These are phyloP conservation scores for Apamea monoglypha DNA, from an alignment of 2,888 invertebrate species.

Conservation along the genomic window DNA sequence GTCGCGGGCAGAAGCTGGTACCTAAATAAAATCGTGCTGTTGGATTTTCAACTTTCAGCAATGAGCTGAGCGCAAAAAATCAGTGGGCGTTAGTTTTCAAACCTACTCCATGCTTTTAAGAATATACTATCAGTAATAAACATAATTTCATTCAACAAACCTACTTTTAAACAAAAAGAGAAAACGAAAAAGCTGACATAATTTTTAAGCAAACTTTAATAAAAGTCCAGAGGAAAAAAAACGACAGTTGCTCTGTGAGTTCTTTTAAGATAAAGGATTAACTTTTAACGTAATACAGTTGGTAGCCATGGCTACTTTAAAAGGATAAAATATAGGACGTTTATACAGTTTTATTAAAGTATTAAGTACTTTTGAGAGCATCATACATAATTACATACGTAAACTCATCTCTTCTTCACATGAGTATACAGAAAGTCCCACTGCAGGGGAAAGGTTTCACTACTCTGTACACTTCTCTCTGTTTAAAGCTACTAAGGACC, in stretches of 20 bases:
- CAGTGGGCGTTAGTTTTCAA: not conserved
- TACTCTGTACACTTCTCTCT: no score
- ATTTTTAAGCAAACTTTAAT: conserved; percentile 25
- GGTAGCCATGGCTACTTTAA: not conserved
- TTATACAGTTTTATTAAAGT: not conserved
- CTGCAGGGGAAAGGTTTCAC: no score
- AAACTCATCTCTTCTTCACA: no score
- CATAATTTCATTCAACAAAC: not conserved
- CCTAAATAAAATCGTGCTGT: no score
- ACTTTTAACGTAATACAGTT: conserved; percentile 30
- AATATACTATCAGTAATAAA: not conserved
- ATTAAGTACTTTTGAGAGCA: no score
- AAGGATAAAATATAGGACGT: not conserved
- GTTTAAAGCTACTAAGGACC: no score
- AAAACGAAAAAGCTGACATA: not conserved
- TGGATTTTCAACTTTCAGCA: not conserved
- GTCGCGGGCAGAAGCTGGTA: not conserved
- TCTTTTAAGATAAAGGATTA: conserved; percentile 37
- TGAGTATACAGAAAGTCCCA: no score
- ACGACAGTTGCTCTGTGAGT: conserved; percentile 15
- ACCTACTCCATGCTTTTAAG: not conserved
- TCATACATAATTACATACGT: no score
- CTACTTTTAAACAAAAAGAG: conserved; percentile 17
- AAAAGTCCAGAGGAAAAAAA: conserved; percentile 18
- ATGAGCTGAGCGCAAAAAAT: not conserved